Conservation (phyloP, 2,113 vertebrate genomes). For the Myodes glareolus region DNA sequence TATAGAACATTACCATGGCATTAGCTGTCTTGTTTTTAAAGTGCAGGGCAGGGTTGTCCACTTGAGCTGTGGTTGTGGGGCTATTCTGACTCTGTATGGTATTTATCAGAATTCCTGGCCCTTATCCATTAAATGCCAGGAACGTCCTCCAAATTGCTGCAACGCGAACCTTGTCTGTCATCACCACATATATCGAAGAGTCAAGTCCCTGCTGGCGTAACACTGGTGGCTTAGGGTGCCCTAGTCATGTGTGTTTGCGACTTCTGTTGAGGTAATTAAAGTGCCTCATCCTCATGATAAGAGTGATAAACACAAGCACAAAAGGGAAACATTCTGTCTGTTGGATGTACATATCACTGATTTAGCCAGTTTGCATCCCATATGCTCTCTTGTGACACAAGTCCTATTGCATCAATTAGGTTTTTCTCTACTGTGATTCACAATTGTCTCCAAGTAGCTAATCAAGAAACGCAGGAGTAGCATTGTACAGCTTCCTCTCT, state of each 20-base stretch:
- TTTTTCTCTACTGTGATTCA: not conserved
- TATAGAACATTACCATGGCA: not conserved
- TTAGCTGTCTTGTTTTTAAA: not conserved
- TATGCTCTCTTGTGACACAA: slow-evolving; percentile 15
- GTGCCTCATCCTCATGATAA: not conserved
- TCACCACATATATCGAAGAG: not conserved
- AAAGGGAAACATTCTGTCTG: not conserved
- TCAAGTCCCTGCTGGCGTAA: not conserved
- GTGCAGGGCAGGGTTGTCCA: not conserved
- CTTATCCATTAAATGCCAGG: not conserved
- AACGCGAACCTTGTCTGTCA: not conserved
- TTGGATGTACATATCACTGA: not conserved
- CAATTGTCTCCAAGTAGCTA: not conserved
- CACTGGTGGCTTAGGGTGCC: not conserved
- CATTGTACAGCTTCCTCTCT: not conserved
- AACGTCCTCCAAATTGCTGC: not conserved
- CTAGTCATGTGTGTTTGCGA: not conserved
- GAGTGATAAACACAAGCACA: not conserved
- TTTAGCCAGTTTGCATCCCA: not conserved
- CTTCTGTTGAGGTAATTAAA: not conserved
- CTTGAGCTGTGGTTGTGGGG: not conserved
- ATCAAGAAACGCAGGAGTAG: not conserved
- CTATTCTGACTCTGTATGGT: not conserved
- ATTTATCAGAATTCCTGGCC: not conserved
- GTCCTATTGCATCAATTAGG: not conserved